Conservation (phyloP, 2,113 vertebrate species). For the Myanophis thanlyinensis region DNA sequence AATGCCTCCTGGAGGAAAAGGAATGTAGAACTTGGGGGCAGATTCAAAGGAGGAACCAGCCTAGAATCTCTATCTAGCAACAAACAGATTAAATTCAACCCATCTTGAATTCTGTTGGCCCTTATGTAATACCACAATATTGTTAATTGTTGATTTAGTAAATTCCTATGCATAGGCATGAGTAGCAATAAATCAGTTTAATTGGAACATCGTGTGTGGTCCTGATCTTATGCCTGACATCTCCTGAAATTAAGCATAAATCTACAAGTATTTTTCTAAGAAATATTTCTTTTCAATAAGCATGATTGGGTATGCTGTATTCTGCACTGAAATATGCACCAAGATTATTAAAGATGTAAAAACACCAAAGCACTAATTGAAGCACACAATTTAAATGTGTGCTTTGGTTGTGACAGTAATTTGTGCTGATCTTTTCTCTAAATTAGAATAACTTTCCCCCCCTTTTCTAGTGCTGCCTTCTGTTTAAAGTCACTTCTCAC, state of each 20-base stretch:
- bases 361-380: conserved; percentile 21
- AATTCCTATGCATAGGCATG: neutral
- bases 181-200: neutral
- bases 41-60: neutral
- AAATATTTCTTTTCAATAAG: conserved; percentile 18
- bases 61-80: neutral
- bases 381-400: conserved; percentile 16
- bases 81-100: neutral
- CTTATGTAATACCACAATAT: neutral
- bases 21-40: neutral
- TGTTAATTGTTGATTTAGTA: neutral
- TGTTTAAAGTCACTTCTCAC: conserved; percentile 9
- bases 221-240: neutral
- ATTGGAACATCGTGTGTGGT: neutral
- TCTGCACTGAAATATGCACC: conserved; percentile 10
- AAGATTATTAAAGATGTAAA: neutral
- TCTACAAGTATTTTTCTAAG: conserved; percentile 8
- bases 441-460: conserved; percentile 13
- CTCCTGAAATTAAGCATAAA: conserved; percentile 1
- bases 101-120: too few species aligned
- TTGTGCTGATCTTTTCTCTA: conserved; percentile 37
- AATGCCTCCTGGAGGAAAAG: neutral
- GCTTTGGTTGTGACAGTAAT: conserved; percentile 21
- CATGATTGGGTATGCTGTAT: neutral
- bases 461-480: neutral